Evolutionary conservation across 2,888 invertebrate species (phyloP).

Genomic region (Amphipoea oculea): DNA sequence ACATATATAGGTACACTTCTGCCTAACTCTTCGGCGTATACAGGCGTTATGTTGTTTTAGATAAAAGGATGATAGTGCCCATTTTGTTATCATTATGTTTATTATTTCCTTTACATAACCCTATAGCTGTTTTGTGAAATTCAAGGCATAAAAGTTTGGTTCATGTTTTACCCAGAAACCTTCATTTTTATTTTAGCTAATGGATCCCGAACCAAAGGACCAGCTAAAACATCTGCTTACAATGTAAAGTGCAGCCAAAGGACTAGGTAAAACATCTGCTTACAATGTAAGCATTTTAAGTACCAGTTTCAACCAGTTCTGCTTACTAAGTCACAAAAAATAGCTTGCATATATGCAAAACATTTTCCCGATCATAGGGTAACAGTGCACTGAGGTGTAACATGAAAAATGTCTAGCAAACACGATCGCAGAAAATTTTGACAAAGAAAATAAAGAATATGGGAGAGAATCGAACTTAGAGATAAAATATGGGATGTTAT

Average conservation of each 20-base stretch:
- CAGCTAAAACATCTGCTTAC: no score
- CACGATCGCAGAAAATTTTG: slow-evolving; percentile 41
- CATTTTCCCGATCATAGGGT: slow-evolving; percentile 32
- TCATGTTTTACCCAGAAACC: background rate
- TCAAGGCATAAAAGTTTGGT: no score
- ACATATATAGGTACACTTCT: background rate
- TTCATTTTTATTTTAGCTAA: background rate
- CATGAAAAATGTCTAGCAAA: slow-evolving; percentile 48
- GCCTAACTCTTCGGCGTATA: no score
- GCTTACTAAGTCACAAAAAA: background rate
- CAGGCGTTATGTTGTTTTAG: background rate
- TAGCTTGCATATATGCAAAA: slow-evolving; percentile 9
- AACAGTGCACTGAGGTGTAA: slow-evolving; percentile 42
- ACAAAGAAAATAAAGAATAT: slow-evolving; percentile 60
- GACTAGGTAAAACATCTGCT: no score
- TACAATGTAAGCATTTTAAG: background rate
- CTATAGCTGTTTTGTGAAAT: background rate
- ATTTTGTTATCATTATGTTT: background rate
- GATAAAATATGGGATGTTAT: slow-evolving; percentile 64
- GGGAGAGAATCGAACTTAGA: slow-evolving; percentile 42
- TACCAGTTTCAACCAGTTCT: background rate
- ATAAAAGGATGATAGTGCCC: background rate
- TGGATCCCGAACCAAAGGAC: background rate
- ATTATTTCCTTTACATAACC: background rate
- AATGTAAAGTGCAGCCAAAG: background rate